Base-by-base conservation (phyloP, 2,888 invertebrate genomes). In the Globia sparganii region DNA sequence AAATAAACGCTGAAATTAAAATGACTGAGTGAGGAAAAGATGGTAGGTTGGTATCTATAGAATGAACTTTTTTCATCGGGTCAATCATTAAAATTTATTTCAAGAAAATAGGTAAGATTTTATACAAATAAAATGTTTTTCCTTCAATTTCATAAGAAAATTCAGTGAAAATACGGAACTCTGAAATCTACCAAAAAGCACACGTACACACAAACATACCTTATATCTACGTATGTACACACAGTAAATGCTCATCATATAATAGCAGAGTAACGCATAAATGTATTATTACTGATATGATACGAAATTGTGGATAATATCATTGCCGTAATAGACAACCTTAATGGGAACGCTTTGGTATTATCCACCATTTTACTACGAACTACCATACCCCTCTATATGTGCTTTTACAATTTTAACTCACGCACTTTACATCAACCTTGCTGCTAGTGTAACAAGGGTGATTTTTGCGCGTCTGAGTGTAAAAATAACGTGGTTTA, bases 301-400 rank as follows among this genome's bases (percentile, higher is more conserved):
- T 91, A 92, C 88, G 86, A 94, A 94, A 94, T 94, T 92, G 94
- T 92, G 83, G 90, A 91, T 94, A 95, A 94, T 94, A 94, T 93
- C 93, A 94, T 93, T 94, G 93, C 90, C 69, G 92, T 93, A 94
- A 95, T 95, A 93, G 93, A 89, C 90, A 83, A 86, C 89, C 85
- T 91, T 95, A 93, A 95, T 95, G 92, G 92, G 91, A 90, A 90
- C 92, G 88, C 92, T 93, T 94, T 91, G 90, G 89, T 91, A 90
- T 90, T 81, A 88, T 86, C 86, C 80, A 87, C 94, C 94, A 92
- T 37, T 77, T 34, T 84, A 78, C 34, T 1, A 53, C 78, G 92
- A 89, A 21, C 92, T 84, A 4, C 90, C 89, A 69, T 86, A 49
- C 89, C 90, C 88, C 91, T 90, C 84, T 40, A 66, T 34, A 72